A percentile compares a stretch with the other conserved stretches of the same genome.
Evolutionary conservation across 2,888 invertebrate species (phyloP).

Genomic region (Trilocha varians): DNA sequence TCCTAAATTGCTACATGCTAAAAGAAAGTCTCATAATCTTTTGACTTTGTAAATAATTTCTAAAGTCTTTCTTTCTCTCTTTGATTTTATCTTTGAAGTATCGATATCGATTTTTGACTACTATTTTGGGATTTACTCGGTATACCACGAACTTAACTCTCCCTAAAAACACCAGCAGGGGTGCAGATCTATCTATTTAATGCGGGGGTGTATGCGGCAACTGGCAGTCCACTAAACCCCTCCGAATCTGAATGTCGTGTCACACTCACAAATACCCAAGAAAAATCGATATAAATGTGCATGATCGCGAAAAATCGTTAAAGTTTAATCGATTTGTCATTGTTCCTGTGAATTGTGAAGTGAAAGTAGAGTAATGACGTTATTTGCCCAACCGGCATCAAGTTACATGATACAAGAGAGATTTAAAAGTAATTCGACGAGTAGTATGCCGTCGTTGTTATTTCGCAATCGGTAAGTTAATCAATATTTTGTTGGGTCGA

Average conservation of each 20-base stretch:
- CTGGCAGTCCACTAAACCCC: constrained; percentile 39
- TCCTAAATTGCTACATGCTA: no score
- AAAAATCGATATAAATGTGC: constrained; percentile 36
- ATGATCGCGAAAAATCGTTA: constrained; percentile 34
- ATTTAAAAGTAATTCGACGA: constrained; percentile 56
- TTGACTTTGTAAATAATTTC: no score
- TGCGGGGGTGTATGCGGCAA: constrained; percentile 27
- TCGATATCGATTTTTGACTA: no score
- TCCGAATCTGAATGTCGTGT: constrained; percentile 60
- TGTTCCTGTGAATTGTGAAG: constrained; percentile 38
- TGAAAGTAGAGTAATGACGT: constrained; percentile 70
- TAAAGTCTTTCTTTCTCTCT: no score
- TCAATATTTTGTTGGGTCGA: constrained; percentile 13
- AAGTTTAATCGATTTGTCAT: constrained; percentile 35
- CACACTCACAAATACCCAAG: constrained; percentile 24
- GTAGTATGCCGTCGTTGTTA: constrained; percentile 76
- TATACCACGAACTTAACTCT: constrained; percentile 23
- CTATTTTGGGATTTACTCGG: constrained; percentile 24
- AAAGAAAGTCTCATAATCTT: no score
- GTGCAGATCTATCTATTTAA: constrained; percentile 17
- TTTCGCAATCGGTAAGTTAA: constrained; percentile 76
- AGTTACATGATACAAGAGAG: constrained; percentile 62
- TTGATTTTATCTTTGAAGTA: no score
- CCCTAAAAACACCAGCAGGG: constrained; percentile 37
- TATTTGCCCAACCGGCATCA: constrained; percentile 63